phyloP scores from a whole-genome alignment of 1,140 invertebrate species.

The Bacillus rossius region DNA sequence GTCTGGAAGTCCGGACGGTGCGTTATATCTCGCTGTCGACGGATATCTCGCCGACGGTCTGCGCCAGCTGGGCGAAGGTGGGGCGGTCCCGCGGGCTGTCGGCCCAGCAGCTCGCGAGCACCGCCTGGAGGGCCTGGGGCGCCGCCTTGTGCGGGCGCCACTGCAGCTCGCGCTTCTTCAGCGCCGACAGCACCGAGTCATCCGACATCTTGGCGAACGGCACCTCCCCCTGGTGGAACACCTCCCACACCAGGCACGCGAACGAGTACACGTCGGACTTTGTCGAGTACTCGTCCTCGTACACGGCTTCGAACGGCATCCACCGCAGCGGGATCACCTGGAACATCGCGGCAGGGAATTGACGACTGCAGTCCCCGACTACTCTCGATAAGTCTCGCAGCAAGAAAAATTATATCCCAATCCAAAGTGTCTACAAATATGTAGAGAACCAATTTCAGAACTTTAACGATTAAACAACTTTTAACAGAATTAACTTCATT shows the following conservation, averaged over 20 bases:
- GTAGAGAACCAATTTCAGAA: too few species aligned
- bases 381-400: too few species aligned
- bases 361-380: too few species aligned
- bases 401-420: too few species aligned
- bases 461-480: too few species aligned
- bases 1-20: too few species aligned
- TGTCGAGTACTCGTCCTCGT: constrained; percentile 87
- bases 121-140: constrained; percentile 53
- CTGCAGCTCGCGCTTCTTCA: constrained; percentile 57
- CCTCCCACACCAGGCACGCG: constrained; percentile 86
- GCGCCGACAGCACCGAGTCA: constrained; percentile 62
- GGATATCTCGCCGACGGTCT: constrained; percentile 35
- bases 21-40: constrained; percentile 6
- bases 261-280: constrained; percentile 94
- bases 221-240: constrained; percentile 79
- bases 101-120: constrained; percentile 60
- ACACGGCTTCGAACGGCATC: constrained; percentile 82
- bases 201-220: constrained; percentile 80
- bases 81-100: constrained; percentile 59
- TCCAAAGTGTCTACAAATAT: too few species aligned
- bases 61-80: constrained; percentile 48
- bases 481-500: too few species aligned
- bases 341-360: background rate
- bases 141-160: constrained; percentile 60
- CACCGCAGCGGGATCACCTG: constrained; percentile 73